Conservation (phyloP, 2,113 vertebrate genomes). For the crab-eating macaque (Macaca fascicularis) region DNA sequence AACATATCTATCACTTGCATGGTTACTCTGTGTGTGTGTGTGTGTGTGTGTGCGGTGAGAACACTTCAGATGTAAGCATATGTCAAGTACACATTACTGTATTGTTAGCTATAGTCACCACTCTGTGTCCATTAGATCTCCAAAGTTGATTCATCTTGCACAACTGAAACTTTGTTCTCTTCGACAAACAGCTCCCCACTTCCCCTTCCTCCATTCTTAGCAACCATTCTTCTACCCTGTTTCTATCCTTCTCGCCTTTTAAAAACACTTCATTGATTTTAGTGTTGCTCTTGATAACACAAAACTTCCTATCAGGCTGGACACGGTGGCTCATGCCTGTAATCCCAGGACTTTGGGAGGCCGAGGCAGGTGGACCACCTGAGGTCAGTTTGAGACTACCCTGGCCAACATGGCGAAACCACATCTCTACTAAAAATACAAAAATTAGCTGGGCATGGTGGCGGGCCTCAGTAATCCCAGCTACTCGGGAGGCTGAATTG, state of each 20-base stretch:
- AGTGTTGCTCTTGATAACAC: background rate
- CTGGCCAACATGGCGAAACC: too few relatives aligned
- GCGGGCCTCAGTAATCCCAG: too few relatives aligned
- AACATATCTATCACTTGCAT: background rate
- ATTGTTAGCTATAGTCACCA: too few relatives aligned
- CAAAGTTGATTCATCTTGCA: background rate
- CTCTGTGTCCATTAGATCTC: rapidly evolving
- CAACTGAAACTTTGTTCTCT: background rate
- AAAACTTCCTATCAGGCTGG: background rate
- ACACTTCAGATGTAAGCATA: background rate
- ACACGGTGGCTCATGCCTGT: too few relatives aligned
- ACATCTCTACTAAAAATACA: too few relatives aligned
- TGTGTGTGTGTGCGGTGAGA: background rate
- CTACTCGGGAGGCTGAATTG: too few relatives aligned
- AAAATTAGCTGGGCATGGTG: too few relatives aligned
- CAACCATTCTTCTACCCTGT: background rate
- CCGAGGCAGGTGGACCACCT: too few relatives aligned
- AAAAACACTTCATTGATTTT: background rate
- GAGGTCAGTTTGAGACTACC: too few relatives aligned
- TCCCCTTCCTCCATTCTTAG: too few relatives aligned
- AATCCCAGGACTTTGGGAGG: too few relatives aligned
- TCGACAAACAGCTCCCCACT: background rate
- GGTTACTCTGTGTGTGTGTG: background rate
- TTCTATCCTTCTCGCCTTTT: background rate
- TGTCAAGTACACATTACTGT: background rate